Conservation (phyloP, 2,113 vertebrate species). For the Hypocryptadius cinnamomeus region DNA sequence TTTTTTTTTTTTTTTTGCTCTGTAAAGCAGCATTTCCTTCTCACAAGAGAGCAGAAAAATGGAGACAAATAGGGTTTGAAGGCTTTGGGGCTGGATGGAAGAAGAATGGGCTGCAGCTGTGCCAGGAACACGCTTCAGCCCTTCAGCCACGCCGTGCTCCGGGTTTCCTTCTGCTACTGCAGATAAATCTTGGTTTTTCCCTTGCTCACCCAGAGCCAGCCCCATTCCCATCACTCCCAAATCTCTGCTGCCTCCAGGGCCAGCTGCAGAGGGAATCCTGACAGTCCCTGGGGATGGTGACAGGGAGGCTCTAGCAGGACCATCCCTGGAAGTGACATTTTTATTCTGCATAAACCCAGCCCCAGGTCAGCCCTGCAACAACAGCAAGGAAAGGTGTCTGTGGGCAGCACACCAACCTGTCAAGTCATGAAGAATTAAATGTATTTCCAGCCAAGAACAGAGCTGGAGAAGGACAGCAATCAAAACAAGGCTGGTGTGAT, state of each 20-base stretch:
- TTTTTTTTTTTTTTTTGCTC: not conserved
- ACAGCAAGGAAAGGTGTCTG: not conserved
- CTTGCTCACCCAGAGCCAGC: not conserved
- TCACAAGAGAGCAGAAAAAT: not conserved
- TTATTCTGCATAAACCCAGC: not conserved
- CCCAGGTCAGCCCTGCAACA: accelerated
- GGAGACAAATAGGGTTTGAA: not conserved
- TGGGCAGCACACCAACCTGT: not conserved
- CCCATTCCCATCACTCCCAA: not conserved
- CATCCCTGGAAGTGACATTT: not conserved
- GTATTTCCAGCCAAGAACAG: not conserved
- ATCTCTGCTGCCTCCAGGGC: not conserved
- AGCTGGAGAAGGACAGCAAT: not conserved
- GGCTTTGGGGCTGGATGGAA: not conserved
- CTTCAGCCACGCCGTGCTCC: not conserved
- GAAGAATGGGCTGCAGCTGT: not conserved
- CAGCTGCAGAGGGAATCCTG: not conserved
- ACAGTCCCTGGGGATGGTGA: accelerated
- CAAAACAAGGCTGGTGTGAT: not conserved
- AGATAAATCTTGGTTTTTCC: not conserved
- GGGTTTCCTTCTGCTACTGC: slow-evolving; percentile 1
- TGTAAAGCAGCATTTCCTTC: not conserved
- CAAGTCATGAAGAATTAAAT: not conserved
- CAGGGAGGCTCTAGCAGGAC: not conserved
- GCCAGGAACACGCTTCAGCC: not conserved